A percentile compares a stretch with the other conserved stretches of the same genome.
These are phyloP conservation scores for Microctenopoma lineatum DNA, from an alignment of 2,797 vertebrate genomes.

Conservation along the genomic window DNA sequence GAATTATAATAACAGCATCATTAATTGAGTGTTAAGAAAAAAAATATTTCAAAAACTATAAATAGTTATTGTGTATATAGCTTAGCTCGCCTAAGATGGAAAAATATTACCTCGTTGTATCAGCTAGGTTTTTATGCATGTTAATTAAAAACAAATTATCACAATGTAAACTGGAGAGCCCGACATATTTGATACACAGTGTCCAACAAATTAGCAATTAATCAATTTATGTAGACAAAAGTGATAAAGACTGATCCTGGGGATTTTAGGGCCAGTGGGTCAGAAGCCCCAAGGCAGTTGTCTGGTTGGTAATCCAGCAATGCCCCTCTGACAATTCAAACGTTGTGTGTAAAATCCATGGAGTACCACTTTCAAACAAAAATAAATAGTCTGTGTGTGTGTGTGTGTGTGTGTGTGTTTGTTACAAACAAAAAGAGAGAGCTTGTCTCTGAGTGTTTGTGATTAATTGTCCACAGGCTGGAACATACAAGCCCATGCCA, in stretches of 20 bases:
- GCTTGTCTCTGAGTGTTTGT: constrained; percentile 8
- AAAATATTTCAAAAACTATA: too few relatives aligned
- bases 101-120: too few relatives aligned
- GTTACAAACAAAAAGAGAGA: not conserved
- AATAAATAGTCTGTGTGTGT: constrained; percentile 1
- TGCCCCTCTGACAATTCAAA: not conserved
- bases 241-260: not conserved
- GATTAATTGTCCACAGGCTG: constrained; percentile 32
- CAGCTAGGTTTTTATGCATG: too few relatives aligned
- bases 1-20: not conserved
- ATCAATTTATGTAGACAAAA: not conserved
- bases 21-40: not conserved
- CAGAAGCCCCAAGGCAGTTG: not conserved
- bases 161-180: not conserved
- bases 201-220: not conserved
- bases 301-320: not conserved
- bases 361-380: constrained; percentile 1
- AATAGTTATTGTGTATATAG: too few relatives aligned
- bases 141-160: too few relatives aligned
- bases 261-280: not conserved
- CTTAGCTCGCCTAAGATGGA: too few relatives aligned
- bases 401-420: not conserved
- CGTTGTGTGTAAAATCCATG: constrained; percentile 8
- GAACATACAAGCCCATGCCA: constrained; percentile 7
- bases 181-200: not conserved